Conservation (phyloP, 2,797 vertebrate genomes). For the Xiphophorus birchmanni region DNA sequence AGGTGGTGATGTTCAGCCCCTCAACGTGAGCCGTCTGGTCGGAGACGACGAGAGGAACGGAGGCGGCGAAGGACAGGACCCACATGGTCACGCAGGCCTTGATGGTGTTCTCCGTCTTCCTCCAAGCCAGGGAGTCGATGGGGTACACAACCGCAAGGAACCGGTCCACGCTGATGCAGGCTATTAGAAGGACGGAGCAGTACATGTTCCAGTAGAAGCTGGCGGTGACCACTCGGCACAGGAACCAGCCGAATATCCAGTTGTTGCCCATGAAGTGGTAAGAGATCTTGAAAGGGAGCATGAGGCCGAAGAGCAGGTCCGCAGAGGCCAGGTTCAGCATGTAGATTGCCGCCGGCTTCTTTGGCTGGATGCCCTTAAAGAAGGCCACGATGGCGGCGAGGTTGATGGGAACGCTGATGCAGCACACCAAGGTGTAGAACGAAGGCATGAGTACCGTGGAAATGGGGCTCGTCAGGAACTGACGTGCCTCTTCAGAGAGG, state of each 20-base stretch:
- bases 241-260: conserved; percentile 84
- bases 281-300: conserved; percentile 89
- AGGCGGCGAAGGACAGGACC: conserved; percentile 79
- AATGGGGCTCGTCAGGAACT: conserved; percentile 81
- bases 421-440: conserved; percentile 84
- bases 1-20: conserved; percentile 85
- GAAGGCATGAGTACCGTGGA: conserved; percentile 87
- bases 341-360: conserved; percentile 87
- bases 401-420: conserved; percentile 88
- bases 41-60: conserved; percentile 82
- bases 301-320: conserved; percentile 85
- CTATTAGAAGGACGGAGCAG: conserved; percentile 89
- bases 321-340: conserved; percentile 90
- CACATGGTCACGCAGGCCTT: conserved; percentile 82
- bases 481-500: conserved; percentile 63
- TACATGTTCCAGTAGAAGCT: conserved; percentile 95
- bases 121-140: conserved; percentile 87
- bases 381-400: conserved; percentile 82
- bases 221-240: conserved; percentile 86
- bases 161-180: conserved; percentile 88
- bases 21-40: conserved; percentile 78
- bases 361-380: conserved; percentile 78
- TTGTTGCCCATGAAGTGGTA: conserved; percentile 88
- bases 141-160: conserved; percentile 90
- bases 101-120: conserved; percentile 71